phyloP scores from a whole-genome alignment of 1,140 invertebrate species.

The Camponotus pennsylvanicus region DNA sequence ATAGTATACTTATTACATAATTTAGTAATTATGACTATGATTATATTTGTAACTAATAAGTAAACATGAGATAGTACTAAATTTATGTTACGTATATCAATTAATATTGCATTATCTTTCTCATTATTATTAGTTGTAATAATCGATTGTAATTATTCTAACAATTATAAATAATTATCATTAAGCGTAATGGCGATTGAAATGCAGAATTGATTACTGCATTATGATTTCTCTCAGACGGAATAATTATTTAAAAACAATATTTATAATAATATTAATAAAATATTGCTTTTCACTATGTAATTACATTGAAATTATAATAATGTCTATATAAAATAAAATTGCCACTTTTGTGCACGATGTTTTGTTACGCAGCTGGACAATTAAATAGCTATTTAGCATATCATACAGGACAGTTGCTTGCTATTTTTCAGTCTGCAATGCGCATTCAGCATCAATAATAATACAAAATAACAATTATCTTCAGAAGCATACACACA shows the following conservation, averaged over 20 bases:
- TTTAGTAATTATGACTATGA: constrained; percentile 1
- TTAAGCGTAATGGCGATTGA: constrained; percentile 31
- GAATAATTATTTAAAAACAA: constrained; percentile 43
- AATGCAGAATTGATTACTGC: constrained; percentile 29
- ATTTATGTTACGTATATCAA: not conserved
- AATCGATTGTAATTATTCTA: constrained; percentile 41
- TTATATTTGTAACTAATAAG: not conserved
- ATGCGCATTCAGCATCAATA: not conserved
- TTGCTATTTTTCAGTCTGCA: constrained; percentile 17
- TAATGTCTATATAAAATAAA: constrained; percentile 28
- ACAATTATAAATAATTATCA: constrained; percentile 39
- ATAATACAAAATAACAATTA: constrained; percentile 53
- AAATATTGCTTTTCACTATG: constrained; percentile 26
- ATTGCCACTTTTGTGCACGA: constrained; percentile 3
- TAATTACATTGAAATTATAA: constrained; percentile 39
- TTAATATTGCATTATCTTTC: constrained; percentile 22
- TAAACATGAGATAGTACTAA: not conserved
- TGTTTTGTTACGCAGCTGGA: not conserved
- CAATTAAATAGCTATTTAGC: constrained; percentile 41
- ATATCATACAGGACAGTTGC: not conserved
- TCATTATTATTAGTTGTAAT: constrained; percentile 19
- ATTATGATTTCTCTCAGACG: constrained; percentile 14
- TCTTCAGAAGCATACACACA: not conserved
- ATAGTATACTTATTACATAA: not conserved
- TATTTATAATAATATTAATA: constrained; percentile 52